phyloP scores from a whole-genome alignment of 2,113 vertebrate genomes.

The Alexandromys fortis region DNA sequence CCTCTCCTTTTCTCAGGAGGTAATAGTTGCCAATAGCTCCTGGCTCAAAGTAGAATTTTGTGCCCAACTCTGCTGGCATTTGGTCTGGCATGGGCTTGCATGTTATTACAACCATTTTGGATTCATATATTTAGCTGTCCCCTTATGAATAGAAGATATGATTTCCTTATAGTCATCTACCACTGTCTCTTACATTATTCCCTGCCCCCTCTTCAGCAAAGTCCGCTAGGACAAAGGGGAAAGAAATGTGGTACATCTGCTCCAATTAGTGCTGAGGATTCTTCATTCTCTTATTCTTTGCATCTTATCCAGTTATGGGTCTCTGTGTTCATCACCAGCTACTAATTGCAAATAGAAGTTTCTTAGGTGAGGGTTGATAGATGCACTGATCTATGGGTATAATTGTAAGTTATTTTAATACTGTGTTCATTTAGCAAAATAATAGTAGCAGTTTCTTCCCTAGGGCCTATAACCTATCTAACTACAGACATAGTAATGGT shows the following conservation, averaged over 20 bases:
- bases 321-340: background rate
- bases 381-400: background rate
- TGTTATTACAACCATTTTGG: background rate
- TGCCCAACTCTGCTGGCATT: background rate
- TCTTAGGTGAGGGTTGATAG: background rate
- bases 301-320: too few species aligned
- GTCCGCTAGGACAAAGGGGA: background rate
- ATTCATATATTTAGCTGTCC: background rate
- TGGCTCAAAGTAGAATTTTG: background rate
- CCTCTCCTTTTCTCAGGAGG: background rate
- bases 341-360: background rate
- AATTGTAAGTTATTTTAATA: background rate
- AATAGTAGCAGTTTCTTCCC: background rate
- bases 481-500: background rate
- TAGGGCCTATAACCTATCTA: background rate
- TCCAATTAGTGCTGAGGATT: background rate
- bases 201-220: background rate
- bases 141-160: background rate
- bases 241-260: background rate
- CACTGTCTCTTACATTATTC: background rate
- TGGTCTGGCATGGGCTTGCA: background rate
- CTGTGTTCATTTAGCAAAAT: background rate
- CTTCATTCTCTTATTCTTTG: background rate
- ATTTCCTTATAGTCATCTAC: too few species aligned
- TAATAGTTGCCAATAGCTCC: background rate